phyloP scores from a whole-genome alignment of 2,113 vertebrate genomes.

The Perca fluviatilis region DNA sequence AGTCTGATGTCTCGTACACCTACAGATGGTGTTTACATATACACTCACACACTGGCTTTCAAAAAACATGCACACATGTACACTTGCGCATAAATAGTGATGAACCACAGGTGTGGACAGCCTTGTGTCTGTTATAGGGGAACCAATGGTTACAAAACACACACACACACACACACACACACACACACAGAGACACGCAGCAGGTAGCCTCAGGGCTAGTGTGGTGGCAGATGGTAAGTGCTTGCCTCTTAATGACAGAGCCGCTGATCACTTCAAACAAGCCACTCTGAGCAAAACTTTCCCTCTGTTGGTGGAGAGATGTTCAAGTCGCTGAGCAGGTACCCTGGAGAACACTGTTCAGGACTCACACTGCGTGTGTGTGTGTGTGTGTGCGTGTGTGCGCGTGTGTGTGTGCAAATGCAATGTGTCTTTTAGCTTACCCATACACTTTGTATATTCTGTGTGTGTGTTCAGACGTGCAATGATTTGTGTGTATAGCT shows the following conservation, averaged over 20 bases:
- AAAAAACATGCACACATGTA: conserved; percentile 4
- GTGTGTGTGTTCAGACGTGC: conserved; percentile 7
- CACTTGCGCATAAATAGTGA: conserved; percentile 44
- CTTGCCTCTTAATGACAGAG: conserved; percentile 58
- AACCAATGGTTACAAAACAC: not conserved
- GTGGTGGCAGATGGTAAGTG: conserved; percentile 66
- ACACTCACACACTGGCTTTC: not conserved
- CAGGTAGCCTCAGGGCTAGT: conserved; percentile 58
- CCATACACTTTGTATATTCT: conserved; percentile 1
- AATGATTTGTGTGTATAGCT: conserved; percentile 23
- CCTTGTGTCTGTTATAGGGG: conserved; percentile 10
- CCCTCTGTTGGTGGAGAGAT: conserved; percentile 55
- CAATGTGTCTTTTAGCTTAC: conserved; percentile 39
- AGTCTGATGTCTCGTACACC: not conserved
- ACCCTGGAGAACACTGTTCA: conserved; percentile 40
- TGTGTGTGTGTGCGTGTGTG: conserved; percentile 18
- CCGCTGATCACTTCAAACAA: conserved; percentile 64
- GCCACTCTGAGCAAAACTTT: conserved; percentile 56
- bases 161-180: not conserved
- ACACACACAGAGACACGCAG: conserved; percentile 6
- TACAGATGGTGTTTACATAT: conserved; percentile 13
- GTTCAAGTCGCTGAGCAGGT: conserved; percentile 65
- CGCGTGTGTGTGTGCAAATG: conserved; percentile 23
- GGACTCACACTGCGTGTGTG: conserved; percentile 33
- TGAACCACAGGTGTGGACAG: conserved; percentile 55